Conservation (phyloP, 2,797 vertebrate genomes). For the Poecilia wingei region DNA sequence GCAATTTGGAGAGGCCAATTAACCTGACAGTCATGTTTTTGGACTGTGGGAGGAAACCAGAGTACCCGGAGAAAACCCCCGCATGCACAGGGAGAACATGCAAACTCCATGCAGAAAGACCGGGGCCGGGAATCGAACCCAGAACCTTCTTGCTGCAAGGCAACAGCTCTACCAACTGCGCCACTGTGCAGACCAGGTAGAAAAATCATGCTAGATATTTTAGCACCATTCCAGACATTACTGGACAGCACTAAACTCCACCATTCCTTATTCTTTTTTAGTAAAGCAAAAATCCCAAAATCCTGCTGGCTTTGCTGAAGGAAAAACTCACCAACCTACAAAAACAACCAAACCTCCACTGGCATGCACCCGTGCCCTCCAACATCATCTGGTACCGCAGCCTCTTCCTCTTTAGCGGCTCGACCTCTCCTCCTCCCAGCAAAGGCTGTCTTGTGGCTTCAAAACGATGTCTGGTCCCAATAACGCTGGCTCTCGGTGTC, state of each 20-base stretch:
- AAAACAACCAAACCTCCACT: constrained; percentile 5
- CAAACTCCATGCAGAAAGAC: no score
- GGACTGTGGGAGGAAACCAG: no score
- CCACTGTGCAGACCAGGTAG: background rate
- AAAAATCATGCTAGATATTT: background rate
- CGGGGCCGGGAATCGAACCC: no score
- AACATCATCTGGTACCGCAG: constrained; percentile 8
- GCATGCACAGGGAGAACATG: no score
- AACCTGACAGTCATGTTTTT: no score
- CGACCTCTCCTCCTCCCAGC: background rate
- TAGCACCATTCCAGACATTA: background rate
- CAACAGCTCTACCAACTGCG: no score
- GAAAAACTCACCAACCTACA: constrained; percentile 2
- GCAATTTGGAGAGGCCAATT: no score
- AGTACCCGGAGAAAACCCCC: no score
- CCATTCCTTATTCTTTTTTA: background rate
- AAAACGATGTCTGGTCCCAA: constrained; percentile 9
- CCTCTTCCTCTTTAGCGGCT: background rate
- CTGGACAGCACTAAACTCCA: background rate
- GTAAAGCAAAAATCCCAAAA: background rate
- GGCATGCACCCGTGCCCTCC: background rate
- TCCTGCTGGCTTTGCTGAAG: background rate
- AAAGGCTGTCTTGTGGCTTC: background rate
- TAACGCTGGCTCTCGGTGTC: background rate
- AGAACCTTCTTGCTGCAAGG: no score